Conservation (phyloP, 2,797 vertebrate genomes). For the Diplodus sargus region DNA sequence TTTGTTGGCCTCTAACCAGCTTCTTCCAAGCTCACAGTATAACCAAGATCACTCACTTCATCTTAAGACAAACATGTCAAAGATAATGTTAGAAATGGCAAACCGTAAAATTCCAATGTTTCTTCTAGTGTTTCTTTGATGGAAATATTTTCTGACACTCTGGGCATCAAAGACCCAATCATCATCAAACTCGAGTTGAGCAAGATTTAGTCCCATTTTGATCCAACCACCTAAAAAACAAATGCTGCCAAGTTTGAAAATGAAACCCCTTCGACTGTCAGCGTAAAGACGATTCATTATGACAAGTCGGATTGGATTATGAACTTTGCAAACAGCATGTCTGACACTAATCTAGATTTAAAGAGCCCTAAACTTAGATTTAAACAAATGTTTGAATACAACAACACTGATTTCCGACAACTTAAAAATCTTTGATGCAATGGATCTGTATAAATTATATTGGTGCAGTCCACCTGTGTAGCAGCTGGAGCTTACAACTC, state of each 20-base stretch:
- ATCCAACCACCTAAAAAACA: not conserved
- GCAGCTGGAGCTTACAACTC: not conserved
- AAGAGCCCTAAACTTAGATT: constrained; percentile 4
- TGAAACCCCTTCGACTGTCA: not conserved
- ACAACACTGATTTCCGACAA: not conserved
- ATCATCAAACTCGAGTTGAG: constrained; percentile 17
- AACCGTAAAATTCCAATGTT: not conserved
- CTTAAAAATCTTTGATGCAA: not conserved
- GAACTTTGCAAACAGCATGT: not conserved
- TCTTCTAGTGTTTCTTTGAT: constrained; percentile 14
- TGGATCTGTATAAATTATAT: not conserved
- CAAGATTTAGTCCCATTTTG: constrained; percentile 7
- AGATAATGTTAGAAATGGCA: constrained; percentile 14
- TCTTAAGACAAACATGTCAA: constrained; percentile 34
- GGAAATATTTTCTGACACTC: constrained; percentile 25
- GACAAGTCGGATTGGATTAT: constrained; percentile 28
- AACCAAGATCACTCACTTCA: constrained; percentile 27
- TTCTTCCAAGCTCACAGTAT: constrained; percentile 14
- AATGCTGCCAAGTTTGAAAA: constrained; percentile 18
- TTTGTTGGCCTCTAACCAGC: constrained; percentile 20
- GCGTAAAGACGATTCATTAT: constrained; percentile 1
- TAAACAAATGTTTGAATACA: not conserved
- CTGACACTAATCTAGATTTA: constrained; percentile 11
- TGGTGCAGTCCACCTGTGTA: not conserved
- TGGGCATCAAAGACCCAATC: constrained; percentile 26